Evolutionary conservation across 2,113 vertebrate species (phyloP), one percentile per base, ranked within the genome.

Genomic region (Triplophysa dalaica): DNA sequence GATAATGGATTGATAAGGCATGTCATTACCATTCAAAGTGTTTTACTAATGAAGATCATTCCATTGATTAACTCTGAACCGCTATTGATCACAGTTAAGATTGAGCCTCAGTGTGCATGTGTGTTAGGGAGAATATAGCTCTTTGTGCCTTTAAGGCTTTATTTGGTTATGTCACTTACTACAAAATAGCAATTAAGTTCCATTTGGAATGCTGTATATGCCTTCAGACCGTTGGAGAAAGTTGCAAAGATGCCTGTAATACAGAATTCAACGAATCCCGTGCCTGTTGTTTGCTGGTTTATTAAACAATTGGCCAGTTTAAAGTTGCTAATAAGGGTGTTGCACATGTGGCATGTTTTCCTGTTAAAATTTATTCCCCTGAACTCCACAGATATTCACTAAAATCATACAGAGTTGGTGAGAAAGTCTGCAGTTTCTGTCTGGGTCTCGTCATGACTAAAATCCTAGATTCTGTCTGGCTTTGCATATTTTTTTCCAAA

Each of bases 21-120:
- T 94, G 94, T 95, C 92, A 92, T 95, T 97, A 95, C 94, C 96
- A 94, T 97, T 93, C 95, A 93, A 94, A 96, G 95, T 95, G 93
- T 96, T 96, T 93, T 94, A 95, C 95, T 96, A 97, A 97, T 97
- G 96, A 98, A 96, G 96, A 96, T 97, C 95, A 92, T 95, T 89
- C 91, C 94, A 98, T 96, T 92, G 96, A 98, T 93, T 93, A 90
- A 84, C 93, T 94, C 92, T 93, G 94, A 94, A 93, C 92, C 89
- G 89, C 89, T 93, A 96, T 96, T 91, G 95, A 97, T 95, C 43
- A 62, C 12, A 1, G 9, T 81, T n/a, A 41, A 69, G 38, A 62
- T 24, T 45, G 17, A 21, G 41, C 58, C 48, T 26, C 16, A 26
- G 19, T 45, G 24, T 26, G 33, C 61, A 5, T 8, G 54, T 62